phyloP scores from a whole-genome alignment of 2,113 vertebrate genomes.

The Rynchops niger region DNA sequence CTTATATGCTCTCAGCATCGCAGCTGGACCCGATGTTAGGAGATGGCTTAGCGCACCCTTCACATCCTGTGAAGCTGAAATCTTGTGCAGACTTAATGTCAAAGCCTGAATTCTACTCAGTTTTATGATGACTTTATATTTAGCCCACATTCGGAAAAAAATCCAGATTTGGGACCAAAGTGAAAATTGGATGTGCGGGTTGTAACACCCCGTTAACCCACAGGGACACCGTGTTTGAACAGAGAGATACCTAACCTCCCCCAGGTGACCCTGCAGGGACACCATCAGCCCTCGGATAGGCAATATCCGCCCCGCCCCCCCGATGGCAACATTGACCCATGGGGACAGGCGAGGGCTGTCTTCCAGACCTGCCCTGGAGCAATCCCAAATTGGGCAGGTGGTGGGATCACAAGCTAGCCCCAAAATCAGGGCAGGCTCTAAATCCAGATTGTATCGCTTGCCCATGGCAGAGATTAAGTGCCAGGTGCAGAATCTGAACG shows the following conservation, averaged over 20 bases:
- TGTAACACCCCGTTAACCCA: neutral
- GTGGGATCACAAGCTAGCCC: neutral
- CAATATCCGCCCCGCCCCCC: too few species aligned
- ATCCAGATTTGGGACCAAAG: neutral
- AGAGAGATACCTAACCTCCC: neutral
- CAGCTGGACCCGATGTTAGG: neutral
- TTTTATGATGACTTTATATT: neutral
- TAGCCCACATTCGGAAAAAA: neutral
- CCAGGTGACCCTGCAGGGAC: neutral
- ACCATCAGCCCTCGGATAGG: neutral
- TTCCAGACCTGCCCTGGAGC: neutral
- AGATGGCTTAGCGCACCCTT: rapidly evolving
- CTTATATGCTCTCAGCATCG: rapidly evolving
- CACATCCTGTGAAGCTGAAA: neutral
- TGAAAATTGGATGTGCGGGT: neutral
- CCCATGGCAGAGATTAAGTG: neutral
- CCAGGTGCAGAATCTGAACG: neutral
- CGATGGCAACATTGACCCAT: rapidly evolving
- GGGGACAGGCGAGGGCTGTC: rapidly evolving
- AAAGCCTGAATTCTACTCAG: neutral
- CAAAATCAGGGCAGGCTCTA: neutral
- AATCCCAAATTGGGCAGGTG: neutral
- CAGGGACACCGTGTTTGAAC: rapidly evolving
- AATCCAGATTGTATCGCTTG: neutral
- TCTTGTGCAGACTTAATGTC: neutral